Base-by-base conservation (phyloP, 2,113 vertebrate species). In the Solea solea region DNA sequence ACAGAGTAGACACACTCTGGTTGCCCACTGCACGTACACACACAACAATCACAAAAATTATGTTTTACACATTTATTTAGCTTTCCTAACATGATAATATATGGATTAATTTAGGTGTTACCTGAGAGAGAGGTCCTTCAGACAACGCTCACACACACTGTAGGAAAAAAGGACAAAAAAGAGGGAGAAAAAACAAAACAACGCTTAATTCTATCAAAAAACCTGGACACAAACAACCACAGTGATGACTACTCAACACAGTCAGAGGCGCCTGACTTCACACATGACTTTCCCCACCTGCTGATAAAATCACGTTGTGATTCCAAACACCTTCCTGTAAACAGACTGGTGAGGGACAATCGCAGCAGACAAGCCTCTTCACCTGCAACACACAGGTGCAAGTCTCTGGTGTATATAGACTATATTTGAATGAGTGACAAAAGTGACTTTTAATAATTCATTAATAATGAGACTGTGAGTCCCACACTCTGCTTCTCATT, bases 321-420 rank as follows among this genome's bases (percentile, higher is more conserved):
- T 5, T 86, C 34, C 42, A 92, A 41, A 64, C 81, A 72, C 11
- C 45, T 52, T 65, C 83, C 87, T 41, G 83, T 69, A 27, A 91
- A 89, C n/a, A 91, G 69, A 64, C 62, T 89, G 80, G 64, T 84
- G 54, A 92, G 77, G 39, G 91, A 92, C 41, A 91, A 69, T 21
- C 90, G 87, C 44, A 92, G 88, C 28, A 92, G 85, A 73, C 79
- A 83, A 0, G 88, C 90, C 56, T 90, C 88, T 57, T 91, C 90
- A 51, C 86, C 88, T 90, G 8, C 59, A 77, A 72, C n/a, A 83
- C 34, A 80, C 34, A 71, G 2, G 57, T 2, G 12, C 44, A 66
- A 28, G 10, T 50, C 6, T 65, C 16, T 13, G 6, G 13, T 51
- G 34, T 34, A 34, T 34, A 34, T 34, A 34, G 3, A 34, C 39